Evolutionary conservation across 2,797 vertebrate species (phyloP), one percentile per base, ranked within the genome.

Genomic region (Myotis planiceps): DNA sequence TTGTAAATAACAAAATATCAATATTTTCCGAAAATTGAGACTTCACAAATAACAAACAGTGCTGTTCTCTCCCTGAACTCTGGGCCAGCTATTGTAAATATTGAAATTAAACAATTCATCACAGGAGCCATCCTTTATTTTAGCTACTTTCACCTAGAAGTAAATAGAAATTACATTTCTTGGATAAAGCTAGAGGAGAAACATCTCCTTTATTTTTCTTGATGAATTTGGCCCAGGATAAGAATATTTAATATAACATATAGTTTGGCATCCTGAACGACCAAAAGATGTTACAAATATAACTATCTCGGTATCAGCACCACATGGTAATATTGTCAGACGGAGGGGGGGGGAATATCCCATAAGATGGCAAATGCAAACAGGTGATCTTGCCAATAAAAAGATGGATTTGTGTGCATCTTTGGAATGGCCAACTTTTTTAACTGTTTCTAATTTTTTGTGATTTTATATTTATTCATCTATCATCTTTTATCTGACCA

Each of bases 1-100:
- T 95, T 95, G 97, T 90, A 97, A 97, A 95, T 89, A 95, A 96
- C 25, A 95, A 97, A 97, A 80, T 93, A 83, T 81, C 92, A 58
- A 60, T 95, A 95, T 94, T 84, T 97, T 76, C 69, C 95, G 92
- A 92, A 97, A 95, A 96, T 34, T 80, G 74, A 94, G 78, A 83
- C 79, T 94, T 92, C 45, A 82, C 53, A 96, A 94, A 92, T 88
- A 95, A 97, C 85, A 80, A 96, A 94, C 75, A 83, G 53, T 53
- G 5, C 34, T 72, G 81, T 60, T 95, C 37, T 29, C 88, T 91
- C 68, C 66, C 71, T 80, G 82, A 97, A 94, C 88, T 89, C 27
- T 91, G 60, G 27, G 29, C 18, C 69, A 84, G 71, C 65, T 96
- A 80, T 69, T 92, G 89, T 92, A 97, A 96, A 97, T 92, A 97